These are phyloP conservation scores for Choloepus didactylus DNA, from an alignment of 2,797 vertebrate genomes.

Conservation along the genomic window DNA sequence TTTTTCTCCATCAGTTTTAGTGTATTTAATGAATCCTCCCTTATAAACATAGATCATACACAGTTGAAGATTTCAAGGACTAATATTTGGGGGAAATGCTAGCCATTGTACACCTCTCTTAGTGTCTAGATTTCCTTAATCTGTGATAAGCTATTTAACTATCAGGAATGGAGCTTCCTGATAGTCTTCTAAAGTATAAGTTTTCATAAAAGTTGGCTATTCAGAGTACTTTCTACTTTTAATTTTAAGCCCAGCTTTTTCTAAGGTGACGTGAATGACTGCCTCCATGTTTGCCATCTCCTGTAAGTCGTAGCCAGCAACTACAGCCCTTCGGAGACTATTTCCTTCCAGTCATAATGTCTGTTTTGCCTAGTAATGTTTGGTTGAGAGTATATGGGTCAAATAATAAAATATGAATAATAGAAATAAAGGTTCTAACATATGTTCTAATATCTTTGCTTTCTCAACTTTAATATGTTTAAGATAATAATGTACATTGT, in stretches of 20 bases:
- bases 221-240: neutral
- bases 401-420: conserved; percentile 43
- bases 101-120: neutral
- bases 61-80: conserved; percentile 41
- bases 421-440: conserved; percentile 35
- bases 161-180: conserved; percentile 39
- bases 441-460: conserved; percentile 15
- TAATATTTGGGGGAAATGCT: neutral
- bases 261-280: neutral
- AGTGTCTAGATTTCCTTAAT: neutral
- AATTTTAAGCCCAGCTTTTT: neutral
- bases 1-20: conserved; percentile 48
- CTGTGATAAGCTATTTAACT: neutral
- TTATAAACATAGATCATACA: neutral
- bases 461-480: conserved; percentile 42
- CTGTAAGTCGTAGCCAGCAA: neutral
- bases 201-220: conserved; percentile 37
- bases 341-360: neutral
- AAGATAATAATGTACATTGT: conserved; percentile 23
- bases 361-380: conserved; percentile 25
- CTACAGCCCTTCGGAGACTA: neutral
- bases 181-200: neutral
- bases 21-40: conserved; percentile 59
- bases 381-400: neutral
- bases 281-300: neutral